Evolutionary conservation across 2,797 vertebrate species (phyloP).

Genomic region (Crenichthys baileyi): DNA sequence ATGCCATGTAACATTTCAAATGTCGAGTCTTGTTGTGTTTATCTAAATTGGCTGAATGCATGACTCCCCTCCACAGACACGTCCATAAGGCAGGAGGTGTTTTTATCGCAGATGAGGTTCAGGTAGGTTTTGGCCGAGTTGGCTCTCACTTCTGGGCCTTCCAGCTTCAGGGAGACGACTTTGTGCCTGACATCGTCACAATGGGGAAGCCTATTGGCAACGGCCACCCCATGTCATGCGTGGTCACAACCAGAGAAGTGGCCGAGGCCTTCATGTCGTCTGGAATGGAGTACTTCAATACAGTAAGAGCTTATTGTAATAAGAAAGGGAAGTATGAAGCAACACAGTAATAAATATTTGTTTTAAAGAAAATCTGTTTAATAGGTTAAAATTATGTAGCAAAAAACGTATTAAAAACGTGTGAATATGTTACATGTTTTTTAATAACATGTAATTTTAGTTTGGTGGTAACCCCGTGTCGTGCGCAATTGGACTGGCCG

Average conservation of each 20-base stretch:
- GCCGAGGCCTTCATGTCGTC: conserved; percentile 89
- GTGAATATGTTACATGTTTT: neutral
- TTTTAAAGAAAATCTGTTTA: neutral
- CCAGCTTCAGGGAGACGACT: conserved; percentile 91
- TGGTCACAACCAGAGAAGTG: conserved; percentile 93
- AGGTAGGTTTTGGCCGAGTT: conserved; percentile 96
- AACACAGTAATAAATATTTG: neutral
- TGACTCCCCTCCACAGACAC: conserved; percentile 74
- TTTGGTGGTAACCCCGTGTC: conserved; percentile 98
- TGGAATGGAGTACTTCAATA: conserved; percentile 97
- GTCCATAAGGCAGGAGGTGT: conserved; percentile 87
- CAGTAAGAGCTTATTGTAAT: conserved; percentile 78
- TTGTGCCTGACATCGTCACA: conserved; percentile 95
- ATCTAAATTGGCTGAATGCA: neutral
- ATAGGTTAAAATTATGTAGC: neutral
- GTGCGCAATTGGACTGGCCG: conserved; percentile 93
- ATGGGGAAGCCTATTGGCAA: conserved; percentile 99
- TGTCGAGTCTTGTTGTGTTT: neutral
- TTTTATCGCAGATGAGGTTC: conserved; percentile 96
- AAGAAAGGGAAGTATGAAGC: neutral
- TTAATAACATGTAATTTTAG: conserved; percentile 70
- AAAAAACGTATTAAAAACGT: neutral
- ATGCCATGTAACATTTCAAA: neutral
- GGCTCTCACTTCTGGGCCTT: conserved; percentile 96
- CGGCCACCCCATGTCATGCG: conserved; percentile 96